Conservation (phyloP, 2,888 invertebrate species). For the Lithophane ornitopus region DNA sequence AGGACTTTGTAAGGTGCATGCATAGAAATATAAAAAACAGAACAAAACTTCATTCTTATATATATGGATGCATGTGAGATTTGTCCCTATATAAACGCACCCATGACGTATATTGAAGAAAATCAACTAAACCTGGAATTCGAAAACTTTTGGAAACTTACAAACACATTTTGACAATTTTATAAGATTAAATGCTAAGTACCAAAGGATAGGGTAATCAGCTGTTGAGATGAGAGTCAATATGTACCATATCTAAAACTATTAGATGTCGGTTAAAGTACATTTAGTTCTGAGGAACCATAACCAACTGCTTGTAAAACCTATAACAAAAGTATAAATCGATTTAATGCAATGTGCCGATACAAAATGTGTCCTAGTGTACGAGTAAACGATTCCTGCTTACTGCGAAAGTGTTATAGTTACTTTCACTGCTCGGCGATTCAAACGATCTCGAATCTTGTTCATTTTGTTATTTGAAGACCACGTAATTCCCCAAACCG, state of each 20-base stretch:
- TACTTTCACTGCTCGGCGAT: constrained; percentile 36
- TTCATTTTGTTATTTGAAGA: not conserved
- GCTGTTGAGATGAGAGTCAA: not conserved
- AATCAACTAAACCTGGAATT: not conserved
- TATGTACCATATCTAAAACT: not conserved
- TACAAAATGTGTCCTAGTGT: not conserved
- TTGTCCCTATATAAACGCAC: not conserved
- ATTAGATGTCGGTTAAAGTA: not conserved
- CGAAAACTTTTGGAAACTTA: not conserved
- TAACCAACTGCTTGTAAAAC: not conserved
- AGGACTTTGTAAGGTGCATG: not conserved
- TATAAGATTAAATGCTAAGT: not conserved
- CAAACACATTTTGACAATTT: not conserved
- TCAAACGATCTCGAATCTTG: constrained; percentile 5
- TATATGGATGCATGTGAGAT: no score
- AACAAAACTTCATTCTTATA: no score
- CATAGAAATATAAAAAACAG: no score
- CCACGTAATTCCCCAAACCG: not conserved
- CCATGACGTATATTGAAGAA: not conserved
- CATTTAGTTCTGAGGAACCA: not conserved
- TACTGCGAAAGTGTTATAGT: not conserved
- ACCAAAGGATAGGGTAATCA: not conserved
- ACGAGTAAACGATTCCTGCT: constrained; percentile 4
- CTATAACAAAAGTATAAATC: not conserved
- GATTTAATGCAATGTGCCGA: not conserved